A percentile compares a stretch with the other conserved stretches of the same genome.
These are phyloP conservation scores for Colossoma macropomum DNA, from an alignment of 2,113 vertebrate species.

Conservation along the genomic window DNA sequence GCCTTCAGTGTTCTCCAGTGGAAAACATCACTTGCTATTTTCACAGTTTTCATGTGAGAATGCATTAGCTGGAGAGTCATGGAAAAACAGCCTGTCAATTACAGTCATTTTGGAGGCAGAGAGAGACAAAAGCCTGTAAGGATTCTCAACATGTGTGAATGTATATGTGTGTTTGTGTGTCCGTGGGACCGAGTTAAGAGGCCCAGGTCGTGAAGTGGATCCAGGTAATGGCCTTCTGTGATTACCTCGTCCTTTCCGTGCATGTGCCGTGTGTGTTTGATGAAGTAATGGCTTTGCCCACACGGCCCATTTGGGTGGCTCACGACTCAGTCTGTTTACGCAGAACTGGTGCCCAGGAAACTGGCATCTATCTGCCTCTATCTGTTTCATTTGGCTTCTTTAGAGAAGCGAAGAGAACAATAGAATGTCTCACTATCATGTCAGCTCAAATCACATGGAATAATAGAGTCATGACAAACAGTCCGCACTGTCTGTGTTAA, in stretches of 20 bases:
- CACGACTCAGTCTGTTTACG: constrained; percentile 47
- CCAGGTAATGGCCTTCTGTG: constrained; percentile 64
- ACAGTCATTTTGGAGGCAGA: constrained; percentile 54
- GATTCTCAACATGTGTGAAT: not conserved
- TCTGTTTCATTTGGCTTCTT: constrained; percentile 33
- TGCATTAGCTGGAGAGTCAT: constrained; percentile 46
- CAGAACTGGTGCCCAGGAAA: constrained; percentile 53
- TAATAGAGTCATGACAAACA: not conserved
- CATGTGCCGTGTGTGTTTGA: constrained; percentile 57
- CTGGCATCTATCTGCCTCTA: constrained; percentile 7
- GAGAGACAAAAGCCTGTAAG: constrained; percentile 33
- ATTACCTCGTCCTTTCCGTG: constrained; percentile 65
- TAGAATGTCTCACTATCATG: not conserved
- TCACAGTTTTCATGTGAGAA: constrained; percentile 13
- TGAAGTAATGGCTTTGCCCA: constrained; percentile 60
- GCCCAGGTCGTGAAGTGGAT: constrained; percentile 60
- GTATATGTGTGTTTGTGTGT: constrained; percentile 7
- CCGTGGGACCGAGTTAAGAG: constrained; percentile 25
- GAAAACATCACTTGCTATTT: constrained; percentile 44
- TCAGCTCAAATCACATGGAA: not conserved
- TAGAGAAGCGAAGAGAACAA: constrained; percentile 2
- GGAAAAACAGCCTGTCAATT: constrained; percentile 43
- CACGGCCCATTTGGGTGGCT: constrained; percentile 58
- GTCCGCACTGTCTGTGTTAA: not conserved
- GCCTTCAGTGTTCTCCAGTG: not conserved